A percentile compares a stretch with the other conserved stretches of the same genome.
Evolutionary conservation across 92 coral and sea anemone species (phyloP).

Genomic region (Porites rus): DNA sequence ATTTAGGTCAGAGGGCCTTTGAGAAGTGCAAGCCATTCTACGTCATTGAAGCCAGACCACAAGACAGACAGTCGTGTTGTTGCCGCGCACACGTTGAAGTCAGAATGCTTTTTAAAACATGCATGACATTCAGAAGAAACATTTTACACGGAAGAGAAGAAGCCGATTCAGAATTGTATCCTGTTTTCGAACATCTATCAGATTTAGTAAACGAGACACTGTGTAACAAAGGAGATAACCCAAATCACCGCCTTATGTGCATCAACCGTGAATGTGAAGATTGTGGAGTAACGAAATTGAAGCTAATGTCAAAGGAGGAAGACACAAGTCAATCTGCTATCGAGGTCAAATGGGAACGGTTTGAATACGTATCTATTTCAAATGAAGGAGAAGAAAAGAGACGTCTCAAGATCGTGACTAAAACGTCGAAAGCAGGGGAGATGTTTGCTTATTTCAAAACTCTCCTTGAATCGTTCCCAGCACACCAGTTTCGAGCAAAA

Average conservation of each 20-base stretch:
- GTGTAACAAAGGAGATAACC: conserved; percentile 28
- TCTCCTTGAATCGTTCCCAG: conserved; percentile 39
- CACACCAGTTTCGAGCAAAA: conserved; percentile 65
- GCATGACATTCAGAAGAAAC: conserved; percentile 41
- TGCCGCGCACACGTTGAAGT: conserved; percentile 58
- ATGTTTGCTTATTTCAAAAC: conserved; percentile 42
- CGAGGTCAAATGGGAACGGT: conserved; percentile 32
- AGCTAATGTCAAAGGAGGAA: conserved; percentile 22
- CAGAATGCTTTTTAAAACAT: conserved; percentile 42
- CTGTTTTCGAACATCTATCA: conserved; percentile 37
- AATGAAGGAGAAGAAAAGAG: conserved; percentile 32
- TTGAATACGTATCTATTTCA: conserved; percentile 39
- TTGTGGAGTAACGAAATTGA: conserved; percentile 44
- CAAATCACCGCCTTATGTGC: conserved; percentile 46
- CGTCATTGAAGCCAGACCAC: conserved; percentile 27
- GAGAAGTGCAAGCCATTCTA: conserved; percentile 65
- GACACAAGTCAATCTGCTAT: conserved; percentile 10
- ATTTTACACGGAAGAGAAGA: neutral
- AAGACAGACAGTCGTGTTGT: conserved; percentile 67
- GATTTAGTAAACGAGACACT: conserved; percentile 45
- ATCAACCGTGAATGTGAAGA: conserved; percentile 45
- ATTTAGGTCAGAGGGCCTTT: conserved; percentile 65
- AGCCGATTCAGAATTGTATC: neutral
- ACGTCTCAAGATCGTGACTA: conserved; percentile 37
- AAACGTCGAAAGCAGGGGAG: conserved; percentile 21